Conservation (phyloP, 2,113 vertebrate genomes). For the Rhinoderma darwinii region DNA sequence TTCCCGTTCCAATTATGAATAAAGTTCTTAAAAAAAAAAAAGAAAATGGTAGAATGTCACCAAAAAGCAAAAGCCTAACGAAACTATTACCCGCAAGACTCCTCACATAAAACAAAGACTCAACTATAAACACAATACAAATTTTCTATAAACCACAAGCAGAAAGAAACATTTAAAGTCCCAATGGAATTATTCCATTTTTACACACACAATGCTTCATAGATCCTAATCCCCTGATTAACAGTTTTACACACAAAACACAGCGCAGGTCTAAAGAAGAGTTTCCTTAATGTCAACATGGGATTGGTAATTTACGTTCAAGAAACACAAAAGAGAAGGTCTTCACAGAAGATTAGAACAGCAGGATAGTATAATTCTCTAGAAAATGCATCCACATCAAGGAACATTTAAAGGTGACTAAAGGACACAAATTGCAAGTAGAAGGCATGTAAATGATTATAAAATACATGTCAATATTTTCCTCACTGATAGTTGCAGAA, state of each 20-base stretch:
- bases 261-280: constrained; percentile 1
- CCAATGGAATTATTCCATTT: constrained; percentile 17
- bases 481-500: no score
- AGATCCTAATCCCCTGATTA: constrained; percentile 21
- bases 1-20: no score
- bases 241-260: constrained; percentile 31
- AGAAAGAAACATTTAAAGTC: constrained; percentile 9
- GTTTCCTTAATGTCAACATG: constrained; percentile 23
- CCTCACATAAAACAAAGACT: neutral
- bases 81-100: neutral
- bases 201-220: neutral
- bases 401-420: constrained; percentile 29
- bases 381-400: constrained; percentile 15
- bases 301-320: constrained; percentile 23
- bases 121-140: neutral
- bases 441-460: neutral
- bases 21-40: neutral
- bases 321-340: constrained; percentile 15
- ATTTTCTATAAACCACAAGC: neutral
- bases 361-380: constrained; percentile 36
- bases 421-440: neutral
- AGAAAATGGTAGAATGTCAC: no score
- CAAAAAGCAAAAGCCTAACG: neutral
- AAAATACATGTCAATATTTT: neutral
- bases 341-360: constrained; percentile 37